A percentile compares a stretch with the other conserved stretches of the same genome.
Evolutionary conservation across 2,888 invertebrate genomes (phyloP).

Genomic region (Mesorhabditis belari): DNA sequence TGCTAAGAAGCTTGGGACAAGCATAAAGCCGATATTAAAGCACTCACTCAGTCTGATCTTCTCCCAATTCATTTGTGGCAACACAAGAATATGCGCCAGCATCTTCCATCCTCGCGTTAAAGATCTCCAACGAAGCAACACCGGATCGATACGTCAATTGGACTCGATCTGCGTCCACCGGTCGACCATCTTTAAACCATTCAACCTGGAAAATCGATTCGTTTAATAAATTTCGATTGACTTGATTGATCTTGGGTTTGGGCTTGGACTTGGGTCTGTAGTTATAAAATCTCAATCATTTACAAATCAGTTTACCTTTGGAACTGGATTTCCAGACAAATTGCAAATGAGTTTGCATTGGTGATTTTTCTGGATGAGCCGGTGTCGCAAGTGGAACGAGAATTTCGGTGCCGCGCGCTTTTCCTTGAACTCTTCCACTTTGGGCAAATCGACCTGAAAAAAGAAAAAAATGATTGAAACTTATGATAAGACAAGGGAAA

Average conservation of each 20-base stretch:
- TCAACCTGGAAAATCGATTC: constrained; percentile 23
- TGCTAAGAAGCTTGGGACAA: no score
- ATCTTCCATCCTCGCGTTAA: constrained; percentile 85
- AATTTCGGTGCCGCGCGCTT: constrained; percentile 88
- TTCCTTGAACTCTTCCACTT: constrained; percentile 72
- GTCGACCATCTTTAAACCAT: constrained; percentile 75
- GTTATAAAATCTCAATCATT: constrained; percentile 22
- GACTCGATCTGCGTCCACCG: constrained; percentile 71
- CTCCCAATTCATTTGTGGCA: constrained; percentile 85
- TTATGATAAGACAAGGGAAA: no score
- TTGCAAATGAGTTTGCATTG: constrained; percentile 96
- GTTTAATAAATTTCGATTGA: not conserved
- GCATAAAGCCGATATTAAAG: no score
- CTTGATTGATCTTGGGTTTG: not conserved
- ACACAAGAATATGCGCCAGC: constrained; percentile 91
- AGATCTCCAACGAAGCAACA: constrained; percentile 91
- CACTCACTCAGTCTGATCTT: constrained; percentile 90
- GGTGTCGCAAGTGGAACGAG: constrained; percentile 94
- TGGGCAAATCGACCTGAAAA: no score
- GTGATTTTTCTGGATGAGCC: constrained; percentile 85
- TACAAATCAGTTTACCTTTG: constrained; percentile 67
- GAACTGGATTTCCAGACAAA: constrained; percentile 85
- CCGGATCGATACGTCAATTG: constrained; percentile 71
- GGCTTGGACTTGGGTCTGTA: no score
- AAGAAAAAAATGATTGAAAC: no score